Evolutionary conservation across 2,797 vertebrate genomes (phyloP), one percentile per base, ranked within the genome.

Genomic region (Hybognathus amarus): DNA sequence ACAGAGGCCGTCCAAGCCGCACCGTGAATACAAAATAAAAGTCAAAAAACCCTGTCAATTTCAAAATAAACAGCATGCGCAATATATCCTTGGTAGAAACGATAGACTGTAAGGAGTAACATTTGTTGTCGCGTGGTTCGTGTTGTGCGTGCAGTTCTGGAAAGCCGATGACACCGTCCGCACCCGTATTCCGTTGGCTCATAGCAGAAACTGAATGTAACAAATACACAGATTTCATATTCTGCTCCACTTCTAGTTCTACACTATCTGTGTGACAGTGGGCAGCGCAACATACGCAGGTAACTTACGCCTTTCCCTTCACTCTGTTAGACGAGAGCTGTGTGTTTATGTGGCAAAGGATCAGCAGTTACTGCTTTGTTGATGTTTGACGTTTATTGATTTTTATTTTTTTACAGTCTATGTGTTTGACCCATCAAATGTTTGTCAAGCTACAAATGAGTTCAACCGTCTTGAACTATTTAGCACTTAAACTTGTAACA

Each of bases 161-260:
- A 64, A 64, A 64, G 27, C 56, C 11, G 56, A 59, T 70, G 66
- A 13, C 8, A 73, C 22, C 30, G n/a, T n/a, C n/a, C n/a, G 5
- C 79, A 50, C 30, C 9, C 6, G 22, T 54, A 61, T n/a, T 45
- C 8, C 13, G 40, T 7, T 42, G 18, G 6, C 12, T 36, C 45
- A 45, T 33, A 13, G 59, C 63, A 74, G 70, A 18, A 66, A 27
- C 54, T 64, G 40, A 73, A 54, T 82, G 70, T 64, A 66, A 33
- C 22, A 81, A 38, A 17, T 20, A 38, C 30, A 82, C 30, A 82
- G 5, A n/a, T 47, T 50, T 75, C 4, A 27, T 66, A 20, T 63
- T 63, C 59, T 75, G 22, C 33, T 50, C 13, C 24, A 22, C 12
- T 75, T 24, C 40, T 42, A 11, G 40, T 42, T 42, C 54, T 61